These are phyloP conservation scores for Apamea anceps DNA, from an alignment of 2,888 invertebrate species.

Conservation along the genomic window DNA sequence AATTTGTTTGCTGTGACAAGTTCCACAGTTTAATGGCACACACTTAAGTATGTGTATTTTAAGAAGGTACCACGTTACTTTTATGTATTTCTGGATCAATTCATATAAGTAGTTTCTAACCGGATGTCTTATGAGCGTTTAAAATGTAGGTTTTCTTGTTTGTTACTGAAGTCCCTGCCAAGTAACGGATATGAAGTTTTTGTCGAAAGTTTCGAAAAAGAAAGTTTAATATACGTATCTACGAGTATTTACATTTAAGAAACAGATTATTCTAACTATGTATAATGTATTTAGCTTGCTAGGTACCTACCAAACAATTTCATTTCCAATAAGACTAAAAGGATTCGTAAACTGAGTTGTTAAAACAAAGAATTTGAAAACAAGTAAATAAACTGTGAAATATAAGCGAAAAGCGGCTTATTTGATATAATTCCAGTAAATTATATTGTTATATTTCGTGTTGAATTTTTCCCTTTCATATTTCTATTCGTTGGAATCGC, in stretches of 20 bases:
- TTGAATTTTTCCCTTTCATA: constrained; percentile 7
- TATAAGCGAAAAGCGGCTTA: constrained; percentile 4
- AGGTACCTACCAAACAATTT: neutral
- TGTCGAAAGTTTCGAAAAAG: neutral
- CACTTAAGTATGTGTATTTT: neutral
- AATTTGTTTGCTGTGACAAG: constrained; percentile 47
- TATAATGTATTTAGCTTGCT: neutral
- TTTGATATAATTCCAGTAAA: constrained; percentile 24
- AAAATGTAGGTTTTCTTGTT: neutral
- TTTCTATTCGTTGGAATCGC: constrained; percentile 39
- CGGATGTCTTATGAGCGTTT: neutral
- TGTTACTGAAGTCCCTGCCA: neutral
- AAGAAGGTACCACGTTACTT: too few species aligned
- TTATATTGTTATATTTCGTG: constrained; percentile 32
- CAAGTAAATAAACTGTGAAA: neutral
- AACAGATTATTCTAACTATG: neutral
- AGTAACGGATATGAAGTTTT: neutral
- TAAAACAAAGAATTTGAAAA: neutral
- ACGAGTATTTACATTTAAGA: neutral
- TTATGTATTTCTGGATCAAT: constrained; percentile 5
- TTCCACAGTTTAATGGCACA: constrained; percentile 35
- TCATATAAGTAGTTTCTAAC: neutral
- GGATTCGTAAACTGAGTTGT: neutral
- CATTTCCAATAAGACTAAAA: neutral
- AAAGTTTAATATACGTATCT: neutral